Evolutionary conservation across 1,140 invertebrate species (phyloP).

Genomic region (Steinernema khuongi): DNA sequence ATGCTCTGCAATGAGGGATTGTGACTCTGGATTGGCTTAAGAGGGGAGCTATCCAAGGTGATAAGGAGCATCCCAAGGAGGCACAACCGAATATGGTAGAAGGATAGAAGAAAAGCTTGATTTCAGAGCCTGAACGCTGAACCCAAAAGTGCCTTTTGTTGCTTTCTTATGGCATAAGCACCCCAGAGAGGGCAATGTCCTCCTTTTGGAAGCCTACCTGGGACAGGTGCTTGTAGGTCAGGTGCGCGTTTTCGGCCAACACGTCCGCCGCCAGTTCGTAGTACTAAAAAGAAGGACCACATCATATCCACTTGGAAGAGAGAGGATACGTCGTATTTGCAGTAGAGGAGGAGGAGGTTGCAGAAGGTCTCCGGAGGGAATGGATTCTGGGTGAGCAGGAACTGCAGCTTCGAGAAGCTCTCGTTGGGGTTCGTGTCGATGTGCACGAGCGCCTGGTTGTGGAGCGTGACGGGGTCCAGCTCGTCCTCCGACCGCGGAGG

Average conservation of each 20-base stretch:
- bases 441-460: constrained; percentile 93
- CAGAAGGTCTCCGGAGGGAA: constrained; percentile 96
- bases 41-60: no score
- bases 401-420: constrained; percentile 94
- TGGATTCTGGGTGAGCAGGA: constrained; percentile 86
- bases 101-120: no score
- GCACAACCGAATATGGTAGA: no score
- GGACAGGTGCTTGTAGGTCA: constrained; percentile 90
- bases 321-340: constrained; percentile 73
- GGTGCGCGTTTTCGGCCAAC: constrained; percentile 90
- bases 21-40: background rate
- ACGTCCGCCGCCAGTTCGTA: constrained; percentile 96
- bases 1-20: constrained; percentile 66
- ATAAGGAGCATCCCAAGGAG: no score
- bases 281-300: constrained; percentile 64
- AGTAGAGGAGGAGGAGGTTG: constrained; percentile 88
- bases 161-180: no score
- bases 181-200: no score
- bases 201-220: constrained; percentile 68
- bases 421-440: constrained; percentile 81
- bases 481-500: constrained; percentile 90
- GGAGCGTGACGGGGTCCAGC: constrained; percentile 91
- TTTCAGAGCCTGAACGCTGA: no score
- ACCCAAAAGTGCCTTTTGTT: no score
- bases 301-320: background rate